These are phyloP conservation scores for Catamblyrhynchus diadema DNA, from an alignment of 2,797 vertebrate genomes.

Conservation along the genomic window DNA sequence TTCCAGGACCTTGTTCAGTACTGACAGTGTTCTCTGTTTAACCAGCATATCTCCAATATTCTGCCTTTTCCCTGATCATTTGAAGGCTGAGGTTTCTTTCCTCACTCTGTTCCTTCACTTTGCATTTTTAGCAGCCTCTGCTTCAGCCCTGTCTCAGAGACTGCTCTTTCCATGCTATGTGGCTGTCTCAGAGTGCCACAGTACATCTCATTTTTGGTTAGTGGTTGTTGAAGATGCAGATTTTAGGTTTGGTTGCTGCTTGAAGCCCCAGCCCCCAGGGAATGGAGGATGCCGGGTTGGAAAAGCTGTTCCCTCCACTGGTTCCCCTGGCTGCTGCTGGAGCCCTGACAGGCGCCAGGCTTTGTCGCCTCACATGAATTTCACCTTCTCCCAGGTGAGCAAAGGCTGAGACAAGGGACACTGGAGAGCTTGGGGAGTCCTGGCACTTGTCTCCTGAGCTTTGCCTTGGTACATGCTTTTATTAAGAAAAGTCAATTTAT, in stretches of 20 bases:
- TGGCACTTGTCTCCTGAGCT: not conserved
- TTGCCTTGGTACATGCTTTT: not conserved
- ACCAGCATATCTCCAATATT: not conserved
- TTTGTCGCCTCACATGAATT: not conserved
- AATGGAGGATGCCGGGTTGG: not conserved
- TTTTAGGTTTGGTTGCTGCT: not conserved
- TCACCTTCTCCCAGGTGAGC: not conserved
- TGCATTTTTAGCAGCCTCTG: not conserved
- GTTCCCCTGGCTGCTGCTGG: not conserved
- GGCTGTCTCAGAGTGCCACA: not conserved
- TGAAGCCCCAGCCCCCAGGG: not conserved
- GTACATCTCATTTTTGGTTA: not conserved
- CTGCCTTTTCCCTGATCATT: not conserved
- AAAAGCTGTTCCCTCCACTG: not conserved
- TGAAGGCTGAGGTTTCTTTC: not conserved
- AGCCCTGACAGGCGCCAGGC: not conserved
- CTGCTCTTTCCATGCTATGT: rapidly evolving
- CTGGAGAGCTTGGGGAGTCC: not conserved
- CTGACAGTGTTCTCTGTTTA: not conserved
- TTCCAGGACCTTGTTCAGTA: not conserved
- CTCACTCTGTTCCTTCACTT: not conserved
- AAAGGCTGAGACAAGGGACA: not conserved
- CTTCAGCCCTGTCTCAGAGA: not conserved
- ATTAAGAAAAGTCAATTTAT: not conserved
- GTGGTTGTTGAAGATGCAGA: not conserved